A percentile compares a stretch with the other conserved stretches of the same genome.
These are phyloP conservation scores for Galendromus occidentalis DNA, from an alignment of 1,140 invertebrate species.

Conservation along the genomic window DNA sequence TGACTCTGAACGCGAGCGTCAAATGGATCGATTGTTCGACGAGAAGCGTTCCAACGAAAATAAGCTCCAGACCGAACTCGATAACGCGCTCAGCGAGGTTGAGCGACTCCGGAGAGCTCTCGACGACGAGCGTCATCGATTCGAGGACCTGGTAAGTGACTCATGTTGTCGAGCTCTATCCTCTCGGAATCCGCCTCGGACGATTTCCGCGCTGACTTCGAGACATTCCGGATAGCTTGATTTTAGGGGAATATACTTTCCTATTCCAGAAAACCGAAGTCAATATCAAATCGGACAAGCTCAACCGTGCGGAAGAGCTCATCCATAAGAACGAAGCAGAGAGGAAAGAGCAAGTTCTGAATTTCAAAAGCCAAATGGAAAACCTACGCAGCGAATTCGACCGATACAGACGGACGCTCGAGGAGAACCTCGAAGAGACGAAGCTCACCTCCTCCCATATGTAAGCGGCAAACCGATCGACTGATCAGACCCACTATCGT, in stretches of 20 bases:
- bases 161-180: too few relatives aligned
- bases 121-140: not conserved
- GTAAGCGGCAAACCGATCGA: not conserved
- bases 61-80: not conserved
- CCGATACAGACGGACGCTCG: slow-evolving; percentile 6
- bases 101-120: not conserved
- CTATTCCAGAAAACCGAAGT: not conserved
- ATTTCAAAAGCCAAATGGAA: slow-evolving; percentile 4
- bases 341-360: slow-evolving; percentile 5
- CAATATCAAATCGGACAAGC: not conserved
- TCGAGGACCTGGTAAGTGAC: not conserved
- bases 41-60: not conserved
- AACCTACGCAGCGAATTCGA: not conserved
- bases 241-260: not conserved
- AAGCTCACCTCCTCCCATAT: not conserved
- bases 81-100: not conserved
- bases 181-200: too few relatives aligned
- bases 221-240: not conserved
- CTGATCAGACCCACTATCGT: too few relatives aligned
- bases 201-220: too few relatives aligned
- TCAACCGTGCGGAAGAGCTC: not conserved
- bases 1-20: not conserved
- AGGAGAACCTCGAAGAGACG: not conserved
- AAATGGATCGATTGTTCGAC: not conserved
- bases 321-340: not conserved